A percentile compares a stretch with the other conserved stretches of the same genome.
phyloP scores from a whole-genome alignment of 92 coral and sea anemone species.

The Bergia puertoricense region DNA sequence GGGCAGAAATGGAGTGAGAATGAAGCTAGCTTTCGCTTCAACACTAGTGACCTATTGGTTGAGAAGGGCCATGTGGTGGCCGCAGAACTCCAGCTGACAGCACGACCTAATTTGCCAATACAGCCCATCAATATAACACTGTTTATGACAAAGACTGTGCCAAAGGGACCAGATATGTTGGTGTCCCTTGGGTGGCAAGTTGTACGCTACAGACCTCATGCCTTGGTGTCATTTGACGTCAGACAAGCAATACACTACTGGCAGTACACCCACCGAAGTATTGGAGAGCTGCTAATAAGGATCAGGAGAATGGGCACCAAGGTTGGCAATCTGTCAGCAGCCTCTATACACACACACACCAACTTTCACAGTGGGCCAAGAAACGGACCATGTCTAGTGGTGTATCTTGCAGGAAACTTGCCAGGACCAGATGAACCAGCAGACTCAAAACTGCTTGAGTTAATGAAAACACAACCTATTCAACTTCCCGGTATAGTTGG shows the following conservation, averaged over 20 bases:
- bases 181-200: slow-evolving; percentile 9
- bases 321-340: background rate
- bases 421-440: background rate
- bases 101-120: background rate
- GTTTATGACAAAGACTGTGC: background rate
- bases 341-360: background rate
- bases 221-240: slow-evolving; percentile 3
- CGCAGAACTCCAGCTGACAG: slow-evolving; percentile 16
- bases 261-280: background rate
- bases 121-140: slow-evolving; percentile 21
- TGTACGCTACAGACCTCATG: background rate
- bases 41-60: background rate
- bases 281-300: slow-evolving; percentile 1
- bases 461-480: background rate
- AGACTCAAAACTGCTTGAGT: too few species aligned
- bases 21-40: slow-evolving; percentile 3
- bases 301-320: background rate
- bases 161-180: background rate
- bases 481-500: background rate
- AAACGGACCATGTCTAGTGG: slow-evolving; percentile 19
- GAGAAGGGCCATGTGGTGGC: background rate
- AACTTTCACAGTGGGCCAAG: background rate
- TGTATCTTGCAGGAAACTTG: background rate
- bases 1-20: slow-evolving; percentile 20
- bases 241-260: background rate